A percentile compares a stretch with the other conserved stretches of the same genome.
Conservation (phyloP, 2,888 invertebrate species). For the Eueremaeus valkanovi region DNA sequence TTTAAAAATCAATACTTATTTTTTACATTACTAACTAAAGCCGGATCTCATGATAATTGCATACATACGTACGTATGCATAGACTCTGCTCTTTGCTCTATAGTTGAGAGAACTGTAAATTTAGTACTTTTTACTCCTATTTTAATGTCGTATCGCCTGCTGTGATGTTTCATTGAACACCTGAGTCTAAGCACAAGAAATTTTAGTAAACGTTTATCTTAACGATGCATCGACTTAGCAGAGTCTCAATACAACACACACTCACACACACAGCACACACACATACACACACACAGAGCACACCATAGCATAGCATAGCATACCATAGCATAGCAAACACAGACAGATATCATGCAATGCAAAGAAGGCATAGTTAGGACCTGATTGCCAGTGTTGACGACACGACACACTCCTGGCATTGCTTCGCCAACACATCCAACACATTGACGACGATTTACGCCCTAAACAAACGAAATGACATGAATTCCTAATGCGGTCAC, state of each 20-base stretch:
- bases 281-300: not conserved
- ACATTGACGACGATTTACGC: not conserved
- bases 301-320: too few relatives aligned
- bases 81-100: not conserved
- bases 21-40: conserved; percentile 25
- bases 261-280: not conserved
- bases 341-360: not conserved
- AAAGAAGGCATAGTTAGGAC: not conserved
- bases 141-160: conserved; percentile 17
- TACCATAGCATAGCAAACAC: too few relatives aligned
- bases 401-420: not conserved
- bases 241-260: not conserved
- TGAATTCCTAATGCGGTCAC: not conserved
- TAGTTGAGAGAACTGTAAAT: conserved; percentile 24
- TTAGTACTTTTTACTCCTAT: conserved; percentile 21
- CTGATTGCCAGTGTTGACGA: conserved; percentile 8
- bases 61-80: not conserved
- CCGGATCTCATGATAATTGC: conserved; percentile 29
- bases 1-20: conserved; percentile 22
- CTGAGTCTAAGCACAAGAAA: conserved; percentile 8
- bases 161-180: conserved; percentile 33
- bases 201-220: conserved; percentile 21
- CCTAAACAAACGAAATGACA: not conserved
- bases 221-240: conserved; percentile 15
- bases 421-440: not conserved